These are phyloP conservation scores for Baronia brevicornis DNA, from an alignment of 2,888 invertebrate genomes.

Conservation along the genomic window DNA sequence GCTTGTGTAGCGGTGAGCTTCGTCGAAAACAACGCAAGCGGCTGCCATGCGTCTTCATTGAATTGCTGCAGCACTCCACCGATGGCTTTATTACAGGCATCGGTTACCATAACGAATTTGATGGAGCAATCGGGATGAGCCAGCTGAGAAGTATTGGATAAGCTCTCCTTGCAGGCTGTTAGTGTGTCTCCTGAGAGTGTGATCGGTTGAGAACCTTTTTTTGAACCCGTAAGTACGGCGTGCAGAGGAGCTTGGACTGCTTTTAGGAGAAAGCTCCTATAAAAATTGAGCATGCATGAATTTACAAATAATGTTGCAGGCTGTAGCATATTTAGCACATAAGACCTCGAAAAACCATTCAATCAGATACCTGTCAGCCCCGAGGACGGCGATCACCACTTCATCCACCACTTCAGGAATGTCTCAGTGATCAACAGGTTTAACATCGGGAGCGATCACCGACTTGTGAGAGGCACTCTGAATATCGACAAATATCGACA, in stretches of 20 bases:
- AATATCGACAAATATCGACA: too few species aligned
- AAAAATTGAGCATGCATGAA: too few species aligned
- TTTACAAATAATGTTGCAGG: too few species aligned
- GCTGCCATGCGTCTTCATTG: constrained; percentile 24
- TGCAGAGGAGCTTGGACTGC: constrained; percentile 31
- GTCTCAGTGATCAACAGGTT: too few species aligned
- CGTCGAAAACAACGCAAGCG: constrained; percentile 35
- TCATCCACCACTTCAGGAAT: too few species aligned
- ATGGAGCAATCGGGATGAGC: constrained; percentile 25
- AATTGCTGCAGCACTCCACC: constrained; percentile 36
- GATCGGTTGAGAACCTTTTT: constrained; percentile 28
- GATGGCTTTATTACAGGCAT: constrained; percentile 35
- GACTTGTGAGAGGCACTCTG: too few species aligned
- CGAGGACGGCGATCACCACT: too few species aligned
- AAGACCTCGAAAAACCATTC: too few species aligned
- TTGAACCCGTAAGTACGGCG: constrained; percentile 20
- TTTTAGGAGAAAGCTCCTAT: too few species aligned
- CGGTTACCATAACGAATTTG: constrained; percentile 23
- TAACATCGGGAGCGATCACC: too few species aligned
- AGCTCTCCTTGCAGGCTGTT: constrained; percentile 19
- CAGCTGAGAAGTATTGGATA: constrained; percentile 24
- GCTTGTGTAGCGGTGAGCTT: constrained; percentile 25
- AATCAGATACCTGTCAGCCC: too few species aligned
- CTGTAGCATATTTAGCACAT: too few species aligned
- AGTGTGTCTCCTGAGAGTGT: constrained; percentile 19